Evolutionary conservation across 2,797 vertebrate genomes (phyloP).

Genomic region (Columba guinea): DNA sequence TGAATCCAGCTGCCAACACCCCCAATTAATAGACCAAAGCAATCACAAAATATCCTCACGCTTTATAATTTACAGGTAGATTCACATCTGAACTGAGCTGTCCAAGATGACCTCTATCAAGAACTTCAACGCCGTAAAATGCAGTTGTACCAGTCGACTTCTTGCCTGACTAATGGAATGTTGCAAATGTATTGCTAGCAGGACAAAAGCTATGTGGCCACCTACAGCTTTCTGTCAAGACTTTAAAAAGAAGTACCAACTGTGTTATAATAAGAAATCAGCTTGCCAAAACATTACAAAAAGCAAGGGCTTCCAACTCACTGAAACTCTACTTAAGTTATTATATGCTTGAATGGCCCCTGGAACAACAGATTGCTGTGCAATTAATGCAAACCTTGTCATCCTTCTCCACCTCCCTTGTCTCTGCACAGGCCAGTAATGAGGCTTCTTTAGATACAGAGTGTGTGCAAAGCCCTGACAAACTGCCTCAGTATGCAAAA

Average conservation of each 20-base stretch:
- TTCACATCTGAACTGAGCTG: neutral
- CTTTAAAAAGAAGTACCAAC: constrained; percentile 63
- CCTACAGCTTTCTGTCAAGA: constrained; percentile 63
- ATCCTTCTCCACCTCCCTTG: constrained; percentile 62
- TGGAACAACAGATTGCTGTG: constrained; percentile 72
- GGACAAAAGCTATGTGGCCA: constrained; percentile 37
- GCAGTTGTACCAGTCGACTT: neutral
- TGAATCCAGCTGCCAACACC: neutral
- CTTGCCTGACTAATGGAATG: neutral
- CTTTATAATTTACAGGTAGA: neutral
- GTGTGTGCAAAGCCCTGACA: constrained; percentile 58
- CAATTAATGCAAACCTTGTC: constrained; percentile 75
- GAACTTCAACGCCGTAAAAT: neutral
- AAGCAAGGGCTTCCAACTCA: constrained; percentile 67
- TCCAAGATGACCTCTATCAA: neutral
- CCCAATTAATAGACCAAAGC: neutral
- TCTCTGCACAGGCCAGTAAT: constrained; percentile 68
- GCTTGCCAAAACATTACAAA: constrained; percentile 63
- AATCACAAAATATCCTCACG: neutral
- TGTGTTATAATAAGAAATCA: constrained; percentile 70
- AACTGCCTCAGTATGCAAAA: constrained; percentile 41
- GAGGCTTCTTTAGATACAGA: constrained; percentile 57
- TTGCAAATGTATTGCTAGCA: neutral
- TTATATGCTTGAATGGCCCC: constrained; percentile 71
- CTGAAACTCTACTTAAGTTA: constrained; percentile 73